Conservation (phyloP, 2,888 invertebrate species). For the Drepana falcataria region DNA sequence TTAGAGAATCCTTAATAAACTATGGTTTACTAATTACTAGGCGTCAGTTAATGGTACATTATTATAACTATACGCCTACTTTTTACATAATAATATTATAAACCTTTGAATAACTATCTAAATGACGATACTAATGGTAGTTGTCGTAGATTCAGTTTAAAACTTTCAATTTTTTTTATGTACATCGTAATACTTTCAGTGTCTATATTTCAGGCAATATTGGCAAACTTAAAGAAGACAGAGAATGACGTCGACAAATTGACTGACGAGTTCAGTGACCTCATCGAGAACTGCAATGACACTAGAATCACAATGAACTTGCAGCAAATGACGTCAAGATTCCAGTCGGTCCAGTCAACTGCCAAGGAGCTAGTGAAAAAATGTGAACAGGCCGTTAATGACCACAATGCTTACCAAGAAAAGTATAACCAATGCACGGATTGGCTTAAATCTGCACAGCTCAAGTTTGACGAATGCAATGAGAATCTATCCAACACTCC, state of each 20-base stretch:
- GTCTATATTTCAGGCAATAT: slow-evolving; percentile 80
- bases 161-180: slow-evolving; percentile 4
- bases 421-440: slow-evolving; percentile 91
- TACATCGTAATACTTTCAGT: slow-evolving; percentile 24
- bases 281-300: slow-evolving; percentile 91
- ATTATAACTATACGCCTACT: slow-evolving; percentile 24
- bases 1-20: background rate
- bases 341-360: slow-evolving; percentile 92
- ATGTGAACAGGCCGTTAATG: slow-evolving; percentile 91
- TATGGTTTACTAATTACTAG: slow-evolving; percentile 35
- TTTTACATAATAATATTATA: slow-evolving; percentile 12
- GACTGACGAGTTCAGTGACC: slow-evolving; percentile 90
- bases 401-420: slow-evolving; percentile 88
- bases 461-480: slow-evolving; percentile 83
- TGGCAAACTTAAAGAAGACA: slow-evolving; percentile 87
- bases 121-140: slow-evolving; percentile 61
- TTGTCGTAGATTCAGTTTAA: slow-evolving; percentile 67
- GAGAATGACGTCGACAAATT: slow-evolving; percentile 92
- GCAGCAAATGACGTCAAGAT: slow-evolving; percentile 93
- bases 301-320: slow-evolving; percentile 91
- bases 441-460: slow-evolving; percentile 87
- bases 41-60: slow-evolving; percentile 39
- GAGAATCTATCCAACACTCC: slow-evolving; percentile 82
- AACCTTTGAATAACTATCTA: slow-evolving; percentile 17
- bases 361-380: slow-evolving; percentile 94